These are phyloP conservation scores for Plecotus auritus DNA, from an alignment of 2,113 vertebrate species.

Conservation along the genomic window DNA sequence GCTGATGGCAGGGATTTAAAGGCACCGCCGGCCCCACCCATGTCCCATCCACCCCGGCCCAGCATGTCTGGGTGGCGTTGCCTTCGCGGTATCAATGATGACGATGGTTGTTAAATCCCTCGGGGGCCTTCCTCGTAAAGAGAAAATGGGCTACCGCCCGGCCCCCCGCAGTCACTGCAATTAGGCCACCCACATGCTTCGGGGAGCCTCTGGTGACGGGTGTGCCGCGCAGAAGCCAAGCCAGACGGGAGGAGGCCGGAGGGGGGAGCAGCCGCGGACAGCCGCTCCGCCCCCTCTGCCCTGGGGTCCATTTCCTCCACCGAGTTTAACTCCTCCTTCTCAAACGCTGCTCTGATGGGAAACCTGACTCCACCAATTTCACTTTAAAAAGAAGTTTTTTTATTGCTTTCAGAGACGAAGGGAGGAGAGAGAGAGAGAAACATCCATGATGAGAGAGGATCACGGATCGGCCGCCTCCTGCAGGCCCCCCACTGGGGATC, in stretches of 20 bases:
- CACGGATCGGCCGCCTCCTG: too few species aligned
- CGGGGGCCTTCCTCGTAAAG: conserved; percentile 37
- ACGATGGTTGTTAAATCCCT: conserved; percentile 1
- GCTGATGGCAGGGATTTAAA: conserved; percentile 54
- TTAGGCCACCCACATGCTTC: conserved; percentile 53
- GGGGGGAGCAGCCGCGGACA: not conserved
- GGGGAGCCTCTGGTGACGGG: not conserved
- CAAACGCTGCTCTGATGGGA: too few species aligned
- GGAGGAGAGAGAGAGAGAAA: too few species aligned
- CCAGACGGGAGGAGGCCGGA: not conserved
- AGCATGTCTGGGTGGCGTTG: not conserved
- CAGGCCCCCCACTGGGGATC: too few species aligned
- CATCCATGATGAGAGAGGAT: too few species aligned
- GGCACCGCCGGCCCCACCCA: conserved; percentile 10
- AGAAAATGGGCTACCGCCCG: conserved; percentile 24
- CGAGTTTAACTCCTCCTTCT: too few species aligned
- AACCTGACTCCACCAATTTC: too few species aligned
- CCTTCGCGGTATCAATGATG: conserved; percentile 40
- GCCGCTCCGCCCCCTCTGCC: not conserved
- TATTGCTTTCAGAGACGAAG: too few species aligned
- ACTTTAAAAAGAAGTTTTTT: too few species aligned
- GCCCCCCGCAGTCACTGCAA: conserved; percentile 55
- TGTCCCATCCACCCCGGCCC: not conserved
- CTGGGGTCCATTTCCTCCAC: too few species aligned
- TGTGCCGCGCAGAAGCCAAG: not conserved